Evolutionary conservation across 2,113 vertebrate genomes (phyloP).

Genomic region (Phasianus colchicus): DNA sequence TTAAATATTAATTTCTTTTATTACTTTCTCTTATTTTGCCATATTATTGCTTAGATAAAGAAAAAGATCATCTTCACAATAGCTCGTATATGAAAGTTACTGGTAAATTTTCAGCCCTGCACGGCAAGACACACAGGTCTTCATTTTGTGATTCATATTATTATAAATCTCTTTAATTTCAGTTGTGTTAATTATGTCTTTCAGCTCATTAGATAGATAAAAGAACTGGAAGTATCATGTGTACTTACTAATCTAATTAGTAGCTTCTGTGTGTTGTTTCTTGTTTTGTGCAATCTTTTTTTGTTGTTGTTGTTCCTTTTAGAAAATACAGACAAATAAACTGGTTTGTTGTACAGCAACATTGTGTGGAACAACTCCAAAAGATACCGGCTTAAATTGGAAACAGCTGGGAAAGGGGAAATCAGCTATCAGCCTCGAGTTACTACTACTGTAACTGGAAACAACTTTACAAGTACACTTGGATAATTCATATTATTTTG

Average conservation of each 20-base stretch:
- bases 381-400: slow-evolving; percentile 39
- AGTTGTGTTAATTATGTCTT: not conserved
- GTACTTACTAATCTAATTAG: not conserved
- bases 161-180: not conserved
- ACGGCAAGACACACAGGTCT: not conserved
- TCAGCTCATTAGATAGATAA: not conserved
- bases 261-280: not conserved
- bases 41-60: not conserved
- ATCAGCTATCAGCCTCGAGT: slow-evolving; percentile 45
- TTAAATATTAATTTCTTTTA: slow-evolving; percentile 61
- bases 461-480: slow-evolving; percentile 60
- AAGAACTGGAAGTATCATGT: not conserved
- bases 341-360: not conserved
- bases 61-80: not conserved
- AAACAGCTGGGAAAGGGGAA: slow-evolving; percentile 53
- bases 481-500: slow-evolving; percentile 47
- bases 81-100: not conserved
- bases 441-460: slow-evolving; percentile 61
- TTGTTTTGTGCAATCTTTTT: not conserved
- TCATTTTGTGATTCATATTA: not conserved
- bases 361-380: not conserved
- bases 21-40: slow-evolving; percentile 11
- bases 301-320: not conserved
- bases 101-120: not conserved
- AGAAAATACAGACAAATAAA: not conserved